Evolutionary conservation across 2,797 vertebrate species (phyloP).

Genomic region (Rhinophrynus dorsalis): DNA sequence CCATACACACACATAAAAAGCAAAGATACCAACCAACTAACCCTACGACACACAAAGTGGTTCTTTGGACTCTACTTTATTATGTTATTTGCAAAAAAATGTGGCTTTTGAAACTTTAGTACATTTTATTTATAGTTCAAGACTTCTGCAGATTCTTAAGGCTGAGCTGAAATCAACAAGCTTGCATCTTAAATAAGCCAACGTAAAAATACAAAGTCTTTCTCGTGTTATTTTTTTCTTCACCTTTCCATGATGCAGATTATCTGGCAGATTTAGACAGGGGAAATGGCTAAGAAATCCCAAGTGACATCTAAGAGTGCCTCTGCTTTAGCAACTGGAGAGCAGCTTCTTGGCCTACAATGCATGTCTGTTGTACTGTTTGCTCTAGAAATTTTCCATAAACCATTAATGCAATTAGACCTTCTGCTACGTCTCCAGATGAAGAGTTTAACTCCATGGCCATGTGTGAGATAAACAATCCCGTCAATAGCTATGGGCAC

Average conservation of each 20-base stretch:
- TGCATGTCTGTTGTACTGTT: not conserved
- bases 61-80: no score
- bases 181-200: no score
- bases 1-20: no score
- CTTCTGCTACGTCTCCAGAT: not conserved
- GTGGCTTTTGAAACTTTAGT: no score
- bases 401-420: not conserved
- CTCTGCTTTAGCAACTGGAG: slow-evolving; percentile 2
- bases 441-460: not conserved
- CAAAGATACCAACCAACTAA: no score
- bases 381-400: not conserved
- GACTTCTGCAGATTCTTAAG: no score
- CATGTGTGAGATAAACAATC: not conserved
- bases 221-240: not conserved
- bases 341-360: not conserved
- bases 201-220: not conserved
- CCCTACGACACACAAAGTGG: no score
- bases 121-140: no score
- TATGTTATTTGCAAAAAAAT: no score
- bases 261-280: not conserved
- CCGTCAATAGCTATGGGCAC: not conserved
- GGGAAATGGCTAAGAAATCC: not conserved
- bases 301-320: not conserved
- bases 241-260: not conserved
- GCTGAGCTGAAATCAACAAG: no score